Evolutionary conservation across 2,113 vertebrate genomes (phyloP).

Genomic region (Lathamus discolor): DNA sequence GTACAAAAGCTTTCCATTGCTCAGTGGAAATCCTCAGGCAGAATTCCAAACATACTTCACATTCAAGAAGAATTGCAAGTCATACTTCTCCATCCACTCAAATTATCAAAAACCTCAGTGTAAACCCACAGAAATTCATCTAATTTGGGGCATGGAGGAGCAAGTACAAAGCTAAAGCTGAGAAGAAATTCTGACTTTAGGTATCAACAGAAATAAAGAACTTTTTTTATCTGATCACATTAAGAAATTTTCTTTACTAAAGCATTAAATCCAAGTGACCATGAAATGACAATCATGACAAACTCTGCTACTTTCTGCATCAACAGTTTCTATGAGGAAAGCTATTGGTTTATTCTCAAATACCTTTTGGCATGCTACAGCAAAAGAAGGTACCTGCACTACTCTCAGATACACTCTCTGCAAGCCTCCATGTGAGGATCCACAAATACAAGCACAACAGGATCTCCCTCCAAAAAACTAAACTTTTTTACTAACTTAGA

Average conservation of each 20-base stretch:
- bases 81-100: neutral
- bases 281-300: neutral
- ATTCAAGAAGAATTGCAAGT: neutral
- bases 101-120: neutral
- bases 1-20: neutral
- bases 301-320: neutral
- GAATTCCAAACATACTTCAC: slow-evolving; percentile 43
- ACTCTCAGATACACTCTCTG: too few relatives aligned
- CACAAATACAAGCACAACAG: neutral
- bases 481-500: neutral
- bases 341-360: neutral
- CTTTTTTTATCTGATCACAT: neutral
- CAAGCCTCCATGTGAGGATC: neutral
- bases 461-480: neutral
- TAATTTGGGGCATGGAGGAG: neutral
- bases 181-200: neutral
- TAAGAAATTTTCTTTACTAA: neutral
- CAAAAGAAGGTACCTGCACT: neutral
- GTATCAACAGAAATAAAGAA: neutral
- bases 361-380: neutral
- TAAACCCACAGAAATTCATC: neutral
- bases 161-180: neutral
- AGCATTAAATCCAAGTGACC: neutral
- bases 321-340: neutral
- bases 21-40: slow-evolving; percentile 17